Percentiles rank a stretch among this genome's conserved stretches.
Conservation (phyloP, 2,113 vertebrate species). For the Phalacrocorax brasilianus region DNA sequence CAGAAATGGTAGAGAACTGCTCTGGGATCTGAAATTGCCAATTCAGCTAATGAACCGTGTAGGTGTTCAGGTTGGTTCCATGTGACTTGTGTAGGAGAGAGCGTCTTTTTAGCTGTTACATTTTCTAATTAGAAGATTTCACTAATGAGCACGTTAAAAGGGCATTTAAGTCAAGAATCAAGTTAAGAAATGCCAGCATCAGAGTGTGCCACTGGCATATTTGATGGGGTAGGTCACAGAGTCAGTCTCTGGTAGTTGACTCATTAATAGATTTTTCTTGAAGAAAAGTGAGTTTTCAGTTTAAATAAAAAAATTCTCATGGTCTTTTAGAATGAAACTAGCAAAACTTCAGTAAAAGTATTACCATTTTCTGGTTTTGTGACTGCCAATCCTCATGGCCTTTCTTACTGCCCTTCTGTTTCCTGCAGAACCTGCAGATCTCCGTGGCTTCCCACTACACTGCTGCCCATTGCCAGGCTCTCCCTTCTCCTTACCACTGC, state of each 20-base stretch:
- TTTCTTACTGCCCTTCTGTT: background rate
- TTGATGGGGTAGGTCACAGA: background rate
- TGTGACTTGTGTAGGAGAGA: constrained; percentile 15
- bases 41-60: constrained; percentile 45
- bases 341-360: background rate
- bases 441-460: background rate
- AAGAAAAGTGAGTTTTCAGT: background rate
- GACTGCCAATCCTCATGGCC: background rate
- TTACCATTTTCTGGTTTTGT: background rate
- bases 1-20: background rate
- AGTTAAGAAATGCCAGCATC: constrained; percentile 35
- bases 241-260: background rate
- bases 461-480: background rate
- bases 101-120: background rate
- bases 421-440: background rate
- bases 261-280: constrained; percentile 1
- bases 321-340: background rate
- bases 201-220: background rate
- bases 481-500: background rate
- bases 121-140: constrained; percentile 57
- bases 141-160: constrained; percentile 45
- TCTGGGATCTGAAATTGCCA: constrained; percentile 33
- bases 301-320: background rate
- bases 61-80: constrained; percentile 35
- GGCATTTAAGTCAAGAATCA: constrained; percentile 49